A percentile compares a stretch with the other conserved stretches of the same genome.
These are phyloP conservation scores for Crambe crambe DNA, from an alignment of 37 sponge, comb jelly and placozoan species.

Conservation along the genomic window DNA sequence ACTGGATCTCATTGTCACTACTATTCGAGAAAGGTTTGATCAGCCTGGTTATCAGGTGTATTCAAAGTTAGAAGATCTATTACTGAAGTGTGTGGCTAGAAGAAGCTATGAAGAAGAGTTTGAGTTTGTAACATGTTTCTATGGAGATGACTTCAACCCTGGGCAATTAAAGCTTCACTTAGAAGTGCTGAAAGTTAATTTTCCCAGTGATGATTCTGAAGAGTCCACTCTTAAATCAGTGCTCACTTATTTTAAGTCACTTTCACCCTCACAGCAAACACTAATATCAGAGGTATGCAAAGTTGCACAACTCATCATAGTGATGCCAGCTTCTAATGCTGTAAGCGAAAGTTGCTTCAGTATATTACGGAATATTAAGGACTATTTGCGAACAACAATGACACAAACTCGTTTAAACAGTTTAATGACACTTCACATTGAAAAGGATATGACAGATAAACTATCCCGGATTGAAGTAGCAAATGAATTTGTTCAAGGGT, in stretches of 20 bases:
- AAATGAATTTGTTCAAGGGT: conserved; percentile 49
- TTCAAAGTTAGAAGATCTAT: conserved; percentile 44
- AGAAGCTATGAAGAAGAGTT: conserved; percentile 29
- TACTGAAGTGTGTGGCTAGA: conserved; percentile 13
- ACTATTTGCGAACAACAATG: conserved; percentile 63
- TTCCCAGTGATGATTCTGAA: not conserved
- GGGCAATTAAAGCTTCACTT: conserved; percentile 15
- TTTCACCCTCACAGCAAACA: not conserved
- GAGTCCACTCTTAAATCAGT: not conserved
- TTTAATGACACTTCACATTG: conserved; percentile 38
- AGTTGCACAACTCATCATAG: conserved; percentile 29
- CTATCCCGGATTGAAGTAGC: conserved; percentile 38
- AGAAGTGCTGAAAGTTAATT: conserved; percentile 1
- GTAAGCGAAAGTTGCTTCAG: conserved; percentile 75
- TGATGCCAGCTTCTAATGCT: conserved; percentile 75
- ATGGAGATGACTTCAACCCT: conserved; percentile 38
- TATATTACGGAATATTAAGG: conserved; percentile 60
- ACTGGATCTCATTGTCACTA: conserved; percentile 50
- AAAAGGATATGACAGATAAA: conserved; percentile 42
- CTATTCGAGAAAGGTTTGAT: too few species aligned
- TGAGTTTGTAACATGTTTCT: conserved; percentile 32
- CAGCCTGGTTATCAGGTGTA: conserved; percentile 56
- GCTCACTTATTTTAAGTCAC: not conserved
- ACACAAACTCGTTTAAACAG: conserved; percentile 56
- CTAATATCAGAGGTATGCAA: conserved; percentile 18